Conservation (phyloP, 2,113 vertebrate genomes). For the Labeo rohita region DNA sequence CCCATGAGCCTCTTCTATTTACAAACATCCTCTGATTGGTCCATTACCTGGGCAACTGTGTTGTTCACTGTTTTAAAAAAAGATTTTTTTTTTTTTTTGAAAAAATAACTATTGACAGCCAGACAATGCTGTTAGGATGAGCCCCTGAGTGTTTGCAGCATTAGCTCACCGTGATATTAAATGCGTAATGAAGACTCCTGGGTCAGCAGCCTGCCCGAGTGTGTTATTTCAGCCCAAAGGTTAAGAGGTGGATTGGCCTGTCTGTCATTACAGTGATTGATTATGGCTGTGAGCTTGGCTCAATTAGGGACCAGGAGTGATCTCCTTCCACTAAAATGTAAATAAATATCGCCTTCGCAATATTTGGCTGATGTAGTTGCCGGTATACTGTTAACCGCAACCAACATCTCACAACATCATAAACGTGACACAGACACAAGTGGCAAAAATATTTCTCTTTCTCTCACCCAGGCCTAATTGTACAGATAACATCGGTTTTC, state of each 20-base stretch:
- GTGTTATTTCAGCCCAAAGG: constrained; percentile 41
- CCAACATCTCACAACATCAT: not conserved
- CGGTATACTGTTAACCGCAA: not conserved
- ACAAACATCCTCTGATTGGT: not conserved
- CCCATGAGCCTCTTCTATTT: not conserved
- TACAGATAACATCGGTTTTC: not conserved
- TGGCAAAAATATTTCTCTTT: not conserved
- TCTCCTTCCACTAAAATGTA: not conserved
- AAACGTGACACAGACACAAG: not conserved
- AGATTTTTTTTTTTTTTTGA: not conserved
- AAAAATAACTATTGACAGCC: not conserved
- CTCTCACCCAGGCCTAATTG: not conserved
- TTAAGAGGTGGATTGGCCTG: constrained; percentile 18
- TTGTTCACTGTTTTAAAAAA: not conserved
- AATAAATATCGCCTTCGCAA: not conserved
- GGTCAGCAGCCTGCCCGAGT: constrained; percentile 25
- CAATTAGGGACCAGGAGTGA: not conserved
- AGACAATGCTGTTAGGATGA: not conserved
- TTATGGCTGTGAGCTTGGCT: constrained; percentile 2
- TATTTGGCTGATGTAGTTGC: constrained; percentile 8
- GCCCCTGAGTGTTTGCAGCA: not conserved
- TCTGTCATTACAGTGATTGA: constrained; percentile 32
- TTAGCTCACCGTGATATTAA: constrained; percentile 14
- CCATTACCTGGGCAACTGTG: not conserved
- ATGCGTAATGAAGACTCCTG: constrained; percentile 6